Evolutionary conservation across 92 coral and sea anemone genomes (phyloP).

Genomic region (Metridium senile): DNA sequence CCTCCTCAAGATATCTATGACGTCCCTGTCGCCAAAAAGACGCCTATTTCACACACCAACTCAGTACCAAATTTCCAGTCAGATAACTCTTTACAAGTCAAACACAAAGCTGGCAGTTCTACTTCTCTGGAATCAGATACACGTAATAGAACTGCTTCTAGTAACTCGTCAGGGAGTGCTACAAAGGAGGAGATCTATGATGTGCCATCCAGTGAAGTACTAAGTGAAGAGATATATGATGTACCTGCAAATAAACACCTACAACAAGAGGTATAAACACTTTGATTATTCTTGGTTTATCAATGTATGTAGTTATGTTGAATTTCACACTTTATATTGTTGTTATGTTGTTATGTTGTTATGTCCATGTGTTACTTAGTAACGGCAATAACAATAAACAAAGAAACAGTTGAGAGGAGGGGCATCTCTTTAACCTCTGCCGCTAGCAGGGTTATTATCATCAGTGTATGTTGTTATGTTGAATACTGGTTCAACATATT

Average conservation of each 20-base stretch:
- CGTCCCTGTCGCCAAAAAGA: constrained; percentile 5
- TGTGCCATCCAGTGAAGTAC: constrained; percentile 41
- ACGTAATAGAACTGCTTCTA: not conserved
- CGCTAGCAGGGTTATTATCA: too few relatives aligned
- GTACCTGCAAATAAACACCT: constrained; percentile 21
- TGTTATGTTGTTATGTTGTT: too few relatives aligned
- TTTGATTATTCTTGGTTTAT: not conserved
- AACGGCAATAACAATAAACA: too few relatives aligned
- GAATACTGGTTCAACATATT: too few relatives aligned
- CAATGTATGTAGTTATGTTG: too few relatives aligned
- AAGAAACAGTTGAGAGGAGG: too few relatives aligned
- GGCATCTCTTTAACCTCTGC: too few relatives aligned
- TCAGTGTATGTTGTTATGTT: too few relatives aligned
- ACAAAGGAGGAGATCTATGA: constrained; percentile 61
- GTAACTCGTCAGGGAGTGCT: constrained; percentile 7
- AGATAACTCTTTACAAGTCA: constrained; percentile 3
- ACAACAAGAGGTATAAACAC: not conserved
- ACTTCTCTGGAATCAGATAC: not conserved
- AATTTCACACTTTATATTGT: too few relatives aligned
- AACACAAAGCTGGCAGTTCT: constrained; percentile 8
- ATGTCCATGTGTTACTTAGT: too few relatives aligned
- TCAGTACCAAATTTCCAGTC: constrained; percentile 40
- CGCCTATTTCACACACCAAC: constrained; percentile 9
- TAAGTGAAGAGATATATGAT: constrained; percentile 32
- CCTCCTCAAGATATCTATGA: constrained; percentile 23